Base-by-base conservation (phyloP, 2,888 invertebrate species). In the Clostera curtula region DNA sequence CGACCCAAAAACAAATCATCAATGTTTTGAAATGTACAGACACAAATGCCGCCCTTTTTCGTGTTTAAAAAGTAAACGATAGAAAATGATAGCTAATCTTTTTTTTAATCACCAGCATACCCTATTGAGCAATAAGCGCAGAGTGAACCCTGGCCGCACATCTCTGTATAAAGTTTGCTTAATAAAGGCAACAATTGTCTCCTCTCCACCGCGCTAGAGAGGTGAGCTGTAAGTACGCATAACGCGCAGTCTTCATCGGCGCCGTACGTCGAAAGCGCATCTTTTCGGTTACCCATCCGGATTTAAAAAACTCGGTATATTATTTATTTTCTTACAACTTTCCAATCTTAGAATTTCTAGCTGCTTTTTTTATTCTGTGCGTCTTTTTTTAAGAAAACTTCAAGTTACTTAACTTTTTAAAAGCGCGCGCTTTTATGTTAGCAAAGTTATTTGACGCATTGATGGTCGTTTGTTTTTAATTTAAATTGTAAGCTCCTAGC, bases 181-280 rank as follows among this genome's bases (percentile, higher is more conserved):
- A 55, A 51, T 51, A 42, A 43, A 43, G 48, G 43, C 36, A 40
- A 45, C 43, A 41, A 43, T 53, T 33, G 45, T 40, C 35, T 43
- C 43, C 25, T 40, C 40, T 30, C 49, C 49, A 47, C 56, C 47
- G 46, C 45, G 42, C 31, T 45, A 36, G 36, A 45, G 23, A 23
- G 23, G 22, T 40, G 16, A 38, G 32, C 40, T 23, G 49, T 53
- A 55, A 52, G 29, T 28, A 49, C 50, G 38, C 40, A 33, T 33
- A 33, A 26, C 38, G 44, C 52, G 44, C 66, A 66, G 66, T 66
- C 61, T 50, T 43, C 62, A 40, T 36, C 49, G 55, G 49, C 56
- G 49, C 54, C 49, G 55, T 38, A 49, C 60, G 53, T 48, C 54
- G 56, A 49, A 46, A 46, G 65, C 66, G 64, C 66, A 65, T 67